phyloP scores from a whole-genome alignment of 2,113 vertebrate genomes.

The Gavia stellata region DNA sequence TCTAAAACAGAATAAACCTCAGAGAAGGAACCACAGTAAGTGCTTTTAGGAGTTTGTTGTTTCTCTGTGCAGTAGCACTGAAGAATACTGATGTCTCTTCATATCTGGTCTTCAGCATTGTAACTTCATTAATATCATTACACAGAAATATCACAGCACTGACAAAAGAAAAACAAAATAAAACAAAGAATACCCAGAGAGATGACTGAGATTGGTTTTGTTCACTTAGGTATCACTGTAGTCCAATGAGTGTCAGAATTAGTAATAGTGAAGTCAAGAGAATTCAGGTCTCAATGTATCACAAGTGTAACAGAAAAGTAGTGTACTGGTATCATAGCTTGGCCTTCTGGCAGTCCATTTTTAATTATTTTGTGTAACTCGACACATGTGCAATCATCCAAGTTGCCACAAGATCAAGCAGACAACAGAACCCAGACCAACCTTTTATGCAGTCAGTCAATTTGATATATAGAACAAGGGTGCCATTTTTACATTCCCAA shows the following conservation, averaged over 20 bases:
- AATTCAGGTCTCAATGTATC: background rate
- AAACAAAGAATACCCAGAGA: background rate
- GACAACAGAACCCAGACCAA: background rate
- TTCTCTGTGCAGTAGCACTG: background rate
- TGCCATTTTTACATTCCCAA: background rate
- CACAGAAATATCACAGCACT: background rate
- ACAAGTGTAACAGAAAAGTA: background rate
- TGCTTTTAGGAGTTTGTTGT: background rate
- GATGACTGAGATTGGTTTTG: background rate
- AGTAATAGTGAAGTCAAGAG: background rate
- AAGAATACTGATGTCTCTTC: background rate
- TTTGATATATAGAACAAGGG: background rate
- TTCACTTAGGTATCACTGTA: background rate
- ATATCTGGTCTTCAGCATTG: background rate
- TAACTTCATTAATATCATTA: background rate
- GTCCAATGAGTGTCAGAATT: background rate
- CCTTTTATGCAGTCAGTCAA: background rate
- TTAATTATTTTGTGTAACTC: background rate
- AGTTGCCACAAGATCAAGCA: background rate
- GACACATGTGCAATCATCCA: background rate
- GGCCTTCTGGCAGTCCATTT: background rate
- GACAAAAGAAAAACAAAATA: background rate
- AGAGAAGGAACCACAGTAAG: background rate
- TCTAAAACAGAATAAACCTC: conserved; percentile 1
- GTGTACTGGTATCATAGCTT: background rate